Base-by-base conservation (phyloP, 2,113 vertebrate species). In the Clarias magur region DNA sequence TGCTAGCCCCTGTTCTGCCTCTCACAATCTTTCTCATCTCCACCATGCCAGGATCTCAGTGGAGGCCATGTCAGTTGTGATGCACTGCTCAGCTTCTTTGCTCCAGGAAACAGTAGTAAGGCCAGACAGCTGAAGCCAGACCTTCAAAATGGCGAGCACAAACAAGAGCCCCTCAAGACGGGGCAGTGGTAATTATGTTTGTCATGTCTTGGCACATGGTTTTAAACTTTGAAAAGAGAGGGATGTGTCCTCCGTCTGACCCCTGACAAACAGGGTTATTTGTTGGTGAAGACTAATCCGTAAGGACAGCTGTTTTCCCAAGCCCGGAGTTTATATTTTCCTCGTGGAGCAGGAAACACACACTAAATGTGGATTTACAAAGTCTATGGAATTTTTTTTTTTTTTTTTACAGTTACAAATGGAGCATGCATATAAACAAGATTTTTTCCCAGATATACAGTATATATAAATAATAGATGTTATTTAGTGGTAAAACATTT, bases 201-300 rank as follows among this genome's bases (percentile, higher is more conserved):
- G 90, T 91, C 90, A 89, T 91, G 88, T 91, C 80, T 82, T 82
- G 62, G 62, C 65, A 82, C 84, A 83, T 85, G 54, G 84, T 81
- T 88, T 86, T 89, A 88, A 90, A 89, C 68, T 85, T 88, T 63
- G 83, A 88, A 68, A 82, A 57, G 86, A 60, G 68, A 63, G 82
- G 80, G 88, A 73, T 48, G 79, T 85, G 84, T 34, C 90, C 88
- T 78, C 62, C 59, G 65, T 83, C 85, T 91, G 90, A 89, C 88
- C 90, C 81, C 86, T 91, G 90, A 89, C 88, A 91, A 88, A 91
- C 56, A 85, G 23, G 70, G 38, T 88, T 88, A 85, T 85, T 83
- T 38, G 19, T 63, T 54, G 63, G 70, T 65, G 42, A 72, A 78
- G 70, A 57, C 42, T 88, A 88, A 91, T 88, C 42, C 63, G 80